Base-by-base conservation (phyloP, 2,113 vertebrate species). In the Lanius collurio region DNA sequence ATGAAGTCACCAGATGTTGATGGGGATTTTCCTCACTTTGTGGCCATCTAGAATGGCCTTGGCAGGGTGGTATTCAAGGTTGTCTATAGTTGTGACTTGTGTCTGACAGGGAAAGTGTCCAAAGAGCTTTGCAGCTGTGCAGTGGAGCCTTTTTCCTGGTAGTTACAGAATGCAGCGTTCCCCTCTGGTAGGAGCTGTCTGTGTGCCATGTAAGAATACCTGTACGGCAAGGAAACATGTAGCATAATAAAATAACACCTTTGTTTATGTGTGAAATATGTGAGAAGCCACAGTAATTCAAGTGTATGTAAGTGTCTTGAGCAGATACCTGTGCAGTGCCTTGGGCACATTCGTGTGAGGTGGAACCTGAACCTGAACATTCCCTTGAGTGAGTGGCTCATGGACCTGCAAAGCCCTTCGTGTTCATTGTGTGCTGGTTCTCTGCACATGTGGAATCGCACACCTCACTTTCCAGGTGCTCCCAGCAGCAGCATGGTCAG, bases 401-500 rank as follows among this genome's bases (percentile, higher is more conserved):
- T 4, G 26, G 26, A 42, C 7, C 53, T 71, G 44, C 77, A 37
- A 1, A 24, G 6, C 44, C 22, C 12, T 9, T 1, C 1, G 20
- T 50, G 69, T 27, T 79, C 7, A 3, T 3, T 6, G 64, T 23
- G n/a, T 35, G 44, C 4, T 60, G 52, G 8, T 3, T 33, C 52
- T 31, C 7, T 35, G 68, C 44, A 11, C 28, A 0, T 1, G 26
- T 28, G 68, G 64, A 17, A 3, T 11, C 6, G 41, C n/a, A 2
- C 26, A 10, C 11, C 23, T 35, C 4, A 0, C 30, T 20, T 3
- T 11, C 3, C 28, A 7, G 73, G 1, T 10, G 79, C 49, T 42
- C 24, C 4, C 57, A 18, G 76, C 0, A 0, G 3, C 27, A 65
- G 11, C 19, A 0, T 0, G 5, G 0, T 11, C 15, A 3, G 67